Evolutionary conservation across 2,888 invertebrate species (phyloP), one percentile per base, ranked within the genome.

Genomic region (Nudaria mundana): DNA sequence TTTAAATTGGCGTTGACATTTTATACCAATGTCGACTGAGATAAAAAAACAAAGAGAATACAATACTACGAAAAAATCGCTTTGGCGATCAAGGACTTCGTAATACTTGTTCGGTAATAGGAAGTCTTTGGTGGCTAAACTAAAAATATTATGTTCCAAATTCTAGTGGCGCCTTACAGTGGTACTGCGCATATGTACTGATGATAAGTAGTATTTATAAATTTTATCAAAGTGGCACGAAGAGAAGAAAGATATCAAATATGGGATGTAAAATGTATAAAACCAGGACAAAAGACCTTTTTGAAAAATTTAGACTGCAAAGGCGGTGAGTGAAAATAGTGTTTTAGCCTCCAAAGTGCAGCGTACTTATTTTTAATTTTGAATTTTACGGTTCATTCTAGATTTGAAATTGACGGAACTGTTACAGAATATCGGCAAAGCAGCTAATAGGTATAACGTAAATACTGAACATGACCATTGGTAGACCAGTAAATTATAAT

Each of bases 211-310:
- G 7, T 31, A 15, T 23, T 7, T 23, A 6, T 24, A 33, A 10
- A 3, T 12, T 14, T 56, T 35, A 48, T 67, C 81, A 86, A 83
- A 74, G 85, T 86, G 87, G 80, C 85, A 72, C 79, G 68, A 16
- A 76, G 67, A 52, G 66, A 65, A 48, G 58, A 50, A 26, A 76
- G 71, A 50, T 86, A 74, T 54, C 83, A 85, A 74, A 66, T 78
- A 86, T 88, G 87, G 87, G 76, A 80, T 49, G 71, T 86, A 56
- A 78, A 70, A 49, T 76, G 74, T 60, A 42, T 71, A 59, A 87
- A 71, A 69, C 81, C 84, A 42, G 87, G 87, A n/a, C 87, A 88
- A 71, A 83, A 54, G 44, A 54, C 45, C 29, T 88, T 81, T 60
- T 38, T 88, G 47, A 85, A 76, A 67, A 81, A 45, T 51, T 74